Evolutionary conservation across 92 coral and sea anemone genomes (phyloP).

Genomic region (Heliopora coerulea): DNA sequence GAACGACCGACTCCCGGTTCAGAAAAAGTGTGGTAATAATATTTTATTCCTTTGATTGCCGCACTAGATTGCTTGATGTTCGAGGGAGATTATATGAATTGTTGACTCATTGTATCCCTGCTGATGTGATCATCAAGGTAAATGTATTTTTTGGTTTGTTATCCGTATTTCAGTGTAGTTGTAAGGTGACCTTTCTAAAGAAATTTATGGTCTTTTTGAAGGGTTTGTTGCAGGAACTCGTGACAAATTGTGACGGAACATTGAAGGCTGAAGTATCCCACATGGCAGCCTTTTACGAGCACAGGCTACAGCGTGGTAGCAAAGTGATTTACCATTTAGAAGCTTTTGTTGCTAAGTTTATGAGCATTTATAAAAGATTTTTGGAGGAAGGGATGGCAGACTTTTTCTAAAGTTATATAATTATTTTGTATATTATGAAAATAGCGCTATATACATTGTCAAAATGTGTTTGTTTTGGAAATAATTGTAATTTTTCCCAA

Average conservation of each 20-base stretch:
- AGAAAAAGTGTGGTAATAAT: too few species aligned
- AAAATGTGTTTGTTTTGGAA: too few species aligned
- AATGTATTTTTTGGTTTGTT: neutral
- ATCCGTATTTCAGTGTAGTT: too few species aligned
- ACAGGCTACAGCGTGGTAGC: conserved; percentile 89
- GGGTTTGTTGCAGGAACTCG: conserved; percentile 83
- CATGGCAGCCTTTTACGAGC: conserved; percentile 94
- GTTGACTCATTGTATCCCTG: conserved; percentile 92
- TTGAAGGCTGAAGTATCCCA: conserved; percentile 87
- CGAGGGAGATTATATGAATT: conserved; percentile 83
- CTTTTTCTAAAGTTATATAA: conserved; percentile 55
- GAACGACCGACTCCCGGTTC: too few species aligned
- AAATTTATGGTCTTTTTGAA: conserved; percentile 16
- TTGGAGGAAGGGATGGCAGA: conserved; percentile 99
- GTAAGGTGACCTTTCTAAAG: neutral
- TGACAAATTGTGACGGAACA: conserved; percentile 93
- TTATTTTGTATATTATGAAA: too few species aligned
- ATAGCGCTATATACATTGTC: too few species aligned
- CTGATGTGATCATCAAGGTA: conserved; percentile 90
- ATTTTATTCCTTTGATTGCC: neutral
- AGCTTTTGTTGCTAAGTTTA: conserved; percentile 96
- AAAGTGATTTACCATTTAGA: conserved; percentile 93
- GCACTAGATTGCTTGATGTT: conserved; percentile 71
- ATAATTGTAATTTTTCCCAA: too few species aligned
- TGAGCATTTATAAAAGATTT: conserved; percentile 93